Base-by-base conservation (phyloP, 1,140 invertebrate genomes). In the Leguminivora glycinivorella region DNA sequence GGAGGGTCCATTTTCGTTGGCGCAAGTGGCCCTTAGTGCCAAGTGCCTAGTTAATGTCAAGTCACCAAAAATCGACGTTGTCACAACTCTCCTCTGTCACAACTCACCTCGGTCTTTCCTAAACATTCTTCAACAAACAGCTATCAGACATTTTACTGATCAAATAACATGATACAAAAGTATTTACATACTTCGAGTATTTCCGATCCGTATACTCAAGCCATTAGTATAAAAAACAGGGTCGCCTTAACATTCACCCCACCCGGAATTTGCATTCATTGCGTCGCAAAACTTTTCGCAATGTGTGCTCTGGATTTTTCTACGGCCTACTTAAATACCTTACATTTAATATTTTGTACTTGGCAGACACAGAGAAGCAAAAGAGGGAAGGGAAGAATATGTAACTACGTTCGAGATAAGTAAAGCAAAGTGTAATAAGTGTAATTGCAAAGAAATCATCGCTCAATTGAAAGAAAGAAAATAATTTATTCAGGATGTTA, bases 221-320 rank as follows among this genome's bases (percentile, higher is more conserved):
- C 58, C 58, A 63, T 63, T 63, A 63, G 58, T 63, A 63, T 63
- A 63, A 63, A 58, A 63, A 63, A 63, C 58, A 63, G 9, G 58
- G 58, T 63, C 58, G 58, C 58, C 26, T 34, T 63, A 52, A 52
- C 22, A 63, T 29, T 26, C 58, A 63, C 58, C 26, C 47, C 26
- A 68, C 40, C 67, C 67, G 67, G 67, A 24, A 68, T 68, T 52
- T 68, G 67, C 67, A 68, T 68, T 68, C 67, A 68, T 68, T 68
- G 67, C 67, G 67, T 68, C 67, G 43, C 67, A 56, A 68, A 68
- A 47, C 43, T 68, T 68, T 68, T 56, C 25, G 34, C 58, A 63
- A 47, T 68, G 67, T 68, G 38, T 68, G 67, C 67, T 47, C 67
- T 31, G 67, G 67, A 43, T 68, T 68, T 68, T 43, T 25, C 67